A percentile compares a stretch with the other conserved stretches of the same genome.
Conservation (phyloP, 2,113 vertebrate genomes). For the Forbesichthys papilliferus region DNA sequence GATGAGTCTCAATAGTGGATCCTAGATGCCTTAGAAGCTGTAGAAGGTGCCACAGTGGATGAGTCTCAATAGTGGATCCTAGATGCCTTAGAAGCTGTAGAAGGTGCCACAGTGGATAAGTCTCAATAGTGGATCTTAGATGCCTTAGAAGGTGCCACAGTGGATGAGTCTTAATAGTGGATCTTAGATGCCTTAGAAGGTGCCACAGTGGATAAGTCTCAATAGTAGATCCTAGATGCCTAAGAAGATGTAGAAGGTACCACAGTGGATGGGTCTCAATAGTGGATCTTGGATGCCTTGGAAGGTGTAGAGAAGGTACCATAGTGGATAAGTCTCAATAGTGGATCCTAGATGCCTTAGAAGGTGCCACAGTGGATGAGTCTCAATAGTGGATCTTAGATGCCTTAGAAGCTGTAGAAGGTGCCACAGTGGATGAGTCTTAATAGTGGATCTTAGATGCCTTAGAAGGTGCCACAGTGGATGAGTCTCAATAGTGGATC, state of each 20-base stretch:
- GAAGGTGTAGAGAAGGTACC: not conserved
- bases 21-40: not conserved
- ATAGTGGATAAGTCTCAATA: constrained; percentile 15
- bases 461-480: constrained; percentile 14
- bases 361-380: too few relatives aligned
- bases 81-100: not conserved
- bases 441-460: not conserved
- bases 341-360: not conserved
- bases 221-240: not conserved
- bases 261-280: constrained; percentile 52
- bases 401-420: too few relatives aligned
- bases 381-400: not conserved
- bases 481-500: constrained; percentile 45
- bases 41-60: too few relatives aligned
- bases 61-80: not conserved
- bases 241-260: not conserved
- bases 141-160: not conserved
- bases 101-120: too few relatives aligned
- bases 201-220: too few relatives aligned
- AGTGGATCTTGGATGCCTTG: constrained; percentile 6
- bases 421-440: too few relatives aligned
- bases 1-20: constrained; percentile 47
- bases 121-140: not conserved
- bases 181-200: constrained; percentile 8
- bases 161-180: constrained; percentile 49